These are phyloP conservation scores for Tetraneura akinire DNA, from an alignment of 1,140 invertebrate genomes.

Conservation along the genomic window DNA sequence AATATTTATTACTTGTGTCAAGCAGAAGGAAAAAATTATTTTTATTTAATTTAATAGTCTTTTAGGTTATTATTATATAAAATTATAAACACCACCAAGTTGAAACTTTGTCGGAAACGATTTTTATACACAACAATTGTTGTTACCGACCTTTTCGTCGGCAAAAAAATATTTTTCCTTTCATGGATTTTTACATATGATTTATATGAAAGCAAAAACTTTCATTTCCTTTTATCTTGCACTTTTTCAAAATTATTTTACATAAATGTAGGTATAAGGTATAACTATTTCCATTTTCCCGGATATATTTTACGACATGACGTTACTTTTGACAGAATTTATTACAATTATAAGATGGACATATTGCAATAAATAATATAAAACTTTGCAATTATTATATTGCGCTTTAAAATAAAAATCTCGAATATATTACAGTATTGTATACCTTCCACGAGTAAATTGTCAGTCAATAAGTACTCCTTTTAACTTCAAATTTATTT, in stretches of 20 bases:
- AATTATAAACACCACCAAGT: background rate
- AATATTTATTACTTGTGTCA: background rate
- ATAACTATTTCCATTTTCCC: too few species aligned
- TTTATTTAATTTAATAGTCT: background rate
- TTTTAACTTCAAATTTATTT: background rate
- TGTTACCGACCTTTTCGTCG: background rate
- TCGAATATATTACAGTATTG: background rate
- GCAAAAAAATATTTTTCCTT: slow-evolving; percentile 24
- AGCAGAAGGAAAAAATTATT: too few species aligned
- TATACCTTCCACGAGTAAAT: background rate
- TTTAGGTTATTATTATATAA: background rate
- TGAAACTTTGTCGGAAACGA: too few species aligned
- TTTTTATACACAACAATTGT: slow-evolving; percentile 32
- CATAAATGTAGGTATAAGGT: background rate
- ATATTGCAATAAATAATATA: background rate
- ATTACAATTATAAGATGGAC: slow-evolving; percentile 20
- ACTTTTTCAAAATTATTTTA: slow-evolving; percentile 17
- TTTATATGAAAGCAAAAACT: slow-evolving; percentile 28
- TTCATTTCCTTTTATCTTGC: slow-evolving; percentile 24
- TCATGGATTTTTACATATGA: slow-evolving; percentile 32
- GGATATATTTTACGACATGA: slow-evolving; percentile 6
- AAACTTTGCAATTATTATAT: background rate
- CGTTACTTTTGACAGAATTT: background rate
- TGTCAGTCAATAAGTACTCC: background rate
- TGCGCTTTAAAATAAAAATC: background rate